phyloP scores from a whole-genome alignment of 92 coral and sea anemone species.

The Parazoanthus swiftii region DNA sequence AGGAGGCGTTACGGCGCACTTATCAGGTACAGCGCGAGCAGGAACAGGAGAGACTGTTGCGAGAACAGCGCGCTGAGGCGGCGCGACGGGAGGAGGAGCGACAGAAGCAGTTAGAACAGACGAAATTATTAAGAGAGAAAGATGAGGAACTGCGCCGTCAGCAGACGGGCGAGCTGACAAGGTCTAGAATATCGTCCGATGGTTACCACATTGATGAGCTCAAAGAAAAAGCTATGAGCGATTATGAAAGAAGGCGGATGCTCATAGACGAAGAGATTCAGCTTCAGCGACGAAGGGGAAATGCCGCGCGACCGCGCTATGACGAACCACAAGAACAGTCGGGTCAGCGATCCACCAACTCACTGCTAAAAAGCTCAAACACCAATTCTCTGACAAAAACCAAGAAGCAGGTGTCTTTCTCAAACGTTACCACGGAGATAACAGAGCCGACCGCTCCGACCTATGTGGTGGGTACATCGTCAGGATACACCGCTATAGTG shows the following conservation, averaged over 20 bases:
- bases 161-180: slow-evolving; percentile 71
- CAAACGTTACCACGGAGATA: slow-evolving; percentile 90
- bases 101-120: slow-evolving; percentile 71
- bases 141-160: slow-evolving; percentile 88
- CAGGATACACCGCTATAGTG: slow-evolving; percentile 77
- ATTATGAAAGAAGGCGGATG: slow-evolving; percentile 76
- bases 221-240: slow-evolving; percentile 77
- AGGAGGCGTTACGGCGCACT: slow-evolving; percentile 62
- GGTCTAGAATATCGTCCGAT: slow-evolving; percentile 51
- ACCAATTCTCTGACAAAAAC: slow-evolving; percentile 51
- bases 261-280: slow-evolving; percentile 81
- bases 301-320: slow-evolving; percentile 6
- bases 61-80: slow-evolving; percentile 70
- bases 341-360: slow-evolving; percentile 43
- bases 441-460: slow-evolving; percentile 86
- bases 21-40: slow-evolving; percentile 51
- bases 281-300: slow-evolving; percentile 68
- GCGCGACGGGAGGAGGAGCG: slow-evolving; percentile 63
- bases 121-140: slow-evolving; percentile 72
- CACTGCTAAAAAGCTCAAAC: slow-evolving; percentile 58
- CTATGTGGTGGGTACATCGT: slow-evolving; percentile 73
- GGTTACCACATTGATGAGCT: slow-evolving; percentile 75
- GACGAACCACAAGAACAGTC: slow-evolving; percentile 22
- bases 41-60: slow-evolving; percentile 51
- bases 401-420: slow-evolving; percentile 91